phyloP scores from a whole-genome alignment of 2,797 vertebrate species.

The Silurus aristotelis region DNA sequence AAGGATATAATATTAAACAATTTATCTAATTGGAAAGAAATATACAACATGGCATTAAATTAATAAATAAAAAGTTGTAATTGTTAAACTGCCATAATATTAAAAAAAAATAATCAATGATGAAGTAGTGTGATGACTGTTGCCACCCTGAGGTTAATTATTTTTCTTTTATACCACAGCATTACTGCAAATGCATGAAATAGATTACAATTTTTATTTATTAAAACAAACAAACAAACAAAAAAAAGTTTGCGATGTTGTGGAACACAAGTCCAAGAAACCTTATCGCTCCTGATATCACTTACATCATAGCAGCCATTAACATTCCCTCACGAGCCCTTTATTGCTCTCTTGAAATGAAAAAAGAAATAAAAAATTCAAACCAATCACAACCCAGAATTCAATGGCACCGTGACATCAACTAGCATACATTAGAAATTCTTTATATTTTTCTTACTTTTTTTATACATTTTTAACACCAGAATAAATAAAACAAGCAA shows the following conservation, averaged over 20 bases:
- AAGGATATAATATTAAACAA: background rate
- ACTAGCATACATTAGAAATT: background rate
- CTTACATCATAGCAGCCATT: background rate
- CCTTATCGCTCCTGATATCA: background rate
- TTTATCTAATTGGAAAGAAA: too few species aligned
- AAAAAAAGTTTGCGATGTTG: too few species aligned
- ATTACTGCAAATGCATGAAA: background rate
- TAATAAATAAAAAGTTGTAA: background rate
- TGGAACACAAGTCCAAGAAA: background rate
- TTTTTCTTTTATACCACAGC: background rate
- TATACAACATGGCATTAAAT: too few species aligned
- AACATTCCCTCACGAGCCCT: background rate
- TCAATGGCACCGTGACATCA: background rate
- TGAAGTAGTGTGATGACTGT: background rate
- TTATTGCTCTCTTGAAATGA: background rate
- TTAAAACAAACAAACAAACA: too few species aligned
- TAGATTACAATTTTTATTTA: background rate
- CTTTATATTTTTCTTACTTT: background rate
- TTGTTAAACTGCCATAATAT: background rate
- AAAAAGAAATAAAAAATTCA: background rate
- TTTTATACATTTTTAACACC: background rate
- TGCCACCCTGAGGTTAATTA: background rate
- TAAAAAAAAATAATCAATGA: background rate
- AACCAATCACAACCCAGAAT: slow-evolving; percentile 10
- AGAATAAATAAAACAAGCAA: background rate